Percentiles rank a stretch among this genome's conserved stretches.
phyloP scores from a whole-genome alignment of 2,797 vertebrate species.

The Squalus acanthias region DNA sequence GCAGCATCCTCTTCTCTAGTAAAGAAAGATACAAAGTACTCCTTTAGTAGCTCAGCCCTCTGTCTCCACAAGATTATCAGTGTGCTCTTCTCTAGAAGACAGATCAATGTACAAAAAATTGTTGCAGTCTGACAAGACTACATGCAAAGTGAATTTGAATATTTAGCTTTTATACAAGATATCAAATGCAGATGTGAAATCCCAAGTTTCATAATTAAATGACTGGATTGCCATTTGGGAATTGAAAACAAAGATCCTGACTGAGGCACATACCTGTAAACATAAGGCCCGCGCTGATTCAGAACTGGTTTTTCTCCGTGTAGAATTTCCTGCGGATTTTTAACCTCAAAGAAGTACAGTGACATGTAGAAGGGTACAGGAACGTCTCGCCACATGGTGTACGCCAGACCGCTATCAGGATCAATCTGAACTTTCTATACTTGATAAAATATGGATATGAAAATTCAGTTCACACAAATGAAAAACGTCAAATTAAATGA shows the following conservation, averaged over 20 bases:
- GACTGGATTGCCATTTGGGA: neutral
- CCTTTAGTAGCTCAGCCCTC: no score
- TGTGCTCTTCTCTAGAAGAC: no score
- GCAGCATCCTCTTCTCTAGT: no score
- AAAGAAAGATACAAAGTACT: no score
- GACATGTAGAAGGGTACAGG: slow-evolving; percentile 25
- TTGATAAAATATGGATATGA: neutral
- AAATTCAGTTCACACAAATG: neutral
- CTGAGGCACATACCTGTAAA: slow-evolving; percentile 5
- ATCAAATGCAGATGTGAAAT: neutral
- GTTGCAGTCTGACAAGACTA: no score
- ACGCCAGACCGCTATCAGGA: neutral
- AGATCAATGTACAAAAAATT: no score
- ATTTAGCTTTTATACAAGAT: no score
- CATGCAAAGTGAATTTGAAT: no score
- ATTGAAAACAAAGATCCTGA: neutral
- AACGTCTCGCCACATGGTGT: slow-evolving; percentile 24
- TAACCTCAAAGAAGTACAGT: neutral
- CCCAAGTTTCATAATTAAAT: neutral
- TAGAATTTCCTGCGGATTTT: slow-evolving; percentile 18
- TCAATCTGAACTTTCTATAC: slow-evolving; percentile 16
- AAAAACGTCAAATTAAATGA: neutral
- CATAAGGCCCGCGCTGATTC: slow-evolving; percentile 9
- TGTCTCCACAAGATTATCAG: no score
- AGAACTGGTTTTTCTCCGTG: neutral